Evolutionary conservation across 1,140 invertebrate species (phyloP).

Genomic region (Zaprionus davidi): DNA sequence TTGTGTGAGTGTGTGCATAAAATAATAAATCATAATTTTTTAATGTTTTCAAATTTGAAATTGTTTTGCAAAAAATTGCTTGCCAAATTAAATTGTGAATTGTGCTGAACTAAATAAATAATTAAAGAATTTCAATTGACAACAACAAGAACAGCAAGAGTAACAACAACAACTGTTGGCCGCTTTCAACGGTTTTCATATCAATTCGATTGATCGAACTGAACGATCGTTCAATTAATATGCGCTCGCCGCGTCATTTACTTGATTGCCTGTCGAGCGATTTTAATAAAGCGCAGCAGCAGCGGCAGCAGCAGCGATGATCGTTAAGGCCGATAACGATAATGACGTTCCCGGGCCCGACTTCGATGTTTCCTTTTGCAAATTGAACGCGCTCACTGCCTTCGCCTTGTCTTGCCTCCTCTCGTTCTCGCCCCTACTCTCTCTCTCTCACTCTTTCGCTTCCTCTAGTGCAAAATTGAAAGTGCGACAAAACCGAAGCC

Average conservation of each 20-base stretch:
- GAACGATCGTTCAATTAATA: conserved; percentile 48
- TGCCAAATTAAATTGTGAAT: background rate
- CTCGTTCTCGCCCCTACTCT: background rate
- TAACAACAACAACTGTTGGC: conserved; percentile 2
- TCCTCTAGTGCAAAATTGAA: conserved; percentile 15
- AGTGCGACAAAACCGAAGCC: conserved; percentile 28
- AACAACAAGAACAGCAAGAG: background rate
- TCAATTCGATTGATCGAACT: conserved; percentile 43
- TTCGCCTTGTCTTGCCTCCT: background rate
- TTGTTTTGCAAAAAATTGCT: background rate
- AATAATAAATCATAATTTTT: background rate
- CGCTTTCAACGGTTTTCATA: conserved; percentile 38
- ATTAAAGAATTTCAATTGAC: conserved; percentile 1
- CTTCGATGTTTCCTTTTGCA: conserved; percentile 14
- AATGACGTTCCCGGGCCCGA: conserved; percentile 13
- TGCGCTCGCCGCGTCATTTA: conserved; percentile 37
- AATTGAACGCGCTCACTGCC: background rate
- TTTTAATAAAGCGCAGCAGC: conserved; percentile 30
- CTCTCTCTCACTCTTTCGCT: background rate
- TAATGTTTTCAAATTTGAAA: conserved; percentile 4
- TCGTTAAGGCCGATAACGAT: conserved; percentile 26
- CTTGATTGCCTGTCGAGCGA: conserved; percentile 40
- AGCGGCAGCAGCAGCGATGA: background rate
- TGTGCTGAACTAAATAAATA: background rate
- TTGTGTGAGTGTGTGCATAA: conserved; percentile 1